Evolutionary conservation across 2,113 vertebrate genomes (phyloP), one percentile per base, ranked within the genome.

Genomic region (Calidris pygmaea): DNA sequence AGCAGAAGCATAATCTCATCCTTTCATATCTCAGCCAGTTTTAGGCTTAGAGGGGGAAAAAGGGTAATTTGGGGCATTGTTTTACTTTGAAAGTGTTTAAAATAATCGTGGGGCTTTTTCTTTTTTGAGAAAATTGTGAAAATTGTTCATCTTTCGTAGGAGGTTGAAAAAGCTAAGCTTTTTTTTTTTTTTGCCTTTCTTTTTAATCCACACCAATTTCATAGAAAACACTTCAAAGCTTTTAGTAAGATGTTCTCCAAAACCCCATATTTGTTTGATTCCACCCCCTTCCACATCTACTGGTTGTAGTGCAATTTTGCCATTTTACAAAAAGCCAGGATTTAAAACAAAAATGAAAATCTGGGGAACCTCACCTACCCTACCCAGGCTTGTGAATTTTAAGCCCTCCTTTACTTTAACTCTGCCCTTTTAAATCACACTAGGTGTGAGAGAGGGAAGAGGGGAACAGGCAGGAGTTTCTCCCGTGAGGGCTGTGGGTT

Each of bases 1-100:
- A 96, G 85, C 52, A 94, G 73, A 75, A 67, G 71, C 24, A 72
- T 87, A 93, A 96, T 90, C 89, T 94, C 77, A 89, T 37, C 90
- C 94, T 96, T 96, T 97, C 83, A 95, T 95, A 95, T 96, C 92
- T 63, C 62, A 1, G 88, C 90, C 95, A 96, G 89, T 87, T 94
- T 65, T 53, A 56, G 92, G 72, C 56, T 92, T 16, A 45, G 41
- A 63, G 50, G 78, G 78, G 0, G 11, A 3, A 11, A 24, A 78
- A 39, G 43, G 84, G 89, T 85, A 89, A 96, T 89, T 72, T 90
- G 55, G 60, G 43, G 53, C 66, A 75, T 78, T 78, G 75, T 84
- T 90, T 86, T 56, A 63, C 79, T 94, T 96, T 93, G 79, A 67
- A 96, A 94, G 43, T 8, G 32, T 78, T 93, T 47, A 26, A 90